A percentile compares a stretch with the other conserved stretches of the same genome.
Conservation (phyloP, 2,113 vertebrate genomes). For the Chaetops frenatus region DNA sequence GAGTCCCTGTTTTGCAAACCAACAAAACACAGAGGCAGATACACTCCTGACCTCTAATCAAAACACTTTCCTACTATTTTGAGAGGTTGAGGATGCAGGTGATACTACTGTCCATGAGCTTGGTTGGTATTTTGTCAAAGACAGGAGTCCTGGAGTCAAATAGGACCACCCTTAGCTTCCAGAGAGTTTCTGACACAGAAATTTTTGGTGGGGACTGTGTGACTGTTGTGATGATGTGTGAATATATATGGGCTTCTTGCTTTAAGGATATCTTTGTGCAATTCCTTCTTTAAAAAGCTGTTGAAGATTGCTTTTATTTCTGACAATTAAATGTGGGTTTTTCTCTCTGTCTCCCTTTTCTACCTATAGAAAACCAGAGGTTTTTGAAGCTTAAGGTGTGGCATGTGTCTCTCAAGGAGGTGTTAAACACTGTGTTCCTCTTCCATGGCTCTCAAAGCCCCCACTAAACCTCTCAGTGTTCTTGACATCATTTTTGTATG, state of each 20-base stretch:
- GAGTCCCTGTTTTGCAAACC: neutral
- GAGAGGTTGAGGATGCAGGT: neutral
- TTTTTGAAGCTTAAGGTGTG: neutral
- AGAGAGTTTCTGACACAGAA: neutral
- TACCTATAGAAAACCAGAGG: neutral
- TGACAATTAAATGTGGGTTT: neutral
- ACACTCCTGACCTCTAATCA: neutral
- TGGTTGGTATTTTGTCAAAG: neutral
- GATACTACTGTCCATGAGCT: neutral
- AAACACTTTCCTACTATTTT: neutral
- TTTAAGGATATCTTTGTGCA: neutral
- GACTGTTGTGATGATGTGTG: neutral
- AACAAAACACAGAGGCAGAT: neutral
- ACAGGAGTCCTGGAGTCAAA: neutral
- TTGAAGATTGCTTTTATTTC: neutral
- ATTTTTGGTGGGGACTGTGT: neutral
- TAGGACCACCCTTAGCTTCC: neutral
- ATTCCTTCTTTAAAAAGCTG: neutral
- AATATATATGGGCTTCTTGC: neutral
- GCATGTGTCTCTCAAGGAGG: accelerated
- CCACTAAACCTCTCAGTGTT: neutral
- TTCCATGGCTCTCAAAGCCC: neutral
- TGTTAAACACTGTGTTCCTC: neutral
- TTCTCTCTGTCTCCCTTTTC: neutral
- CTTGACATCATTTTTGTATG: neutral